Evolutionary conservation across 2,888 invertebrate genomes (phyloP).

Genomic region (Steinernema carpocapsae): DNA sequence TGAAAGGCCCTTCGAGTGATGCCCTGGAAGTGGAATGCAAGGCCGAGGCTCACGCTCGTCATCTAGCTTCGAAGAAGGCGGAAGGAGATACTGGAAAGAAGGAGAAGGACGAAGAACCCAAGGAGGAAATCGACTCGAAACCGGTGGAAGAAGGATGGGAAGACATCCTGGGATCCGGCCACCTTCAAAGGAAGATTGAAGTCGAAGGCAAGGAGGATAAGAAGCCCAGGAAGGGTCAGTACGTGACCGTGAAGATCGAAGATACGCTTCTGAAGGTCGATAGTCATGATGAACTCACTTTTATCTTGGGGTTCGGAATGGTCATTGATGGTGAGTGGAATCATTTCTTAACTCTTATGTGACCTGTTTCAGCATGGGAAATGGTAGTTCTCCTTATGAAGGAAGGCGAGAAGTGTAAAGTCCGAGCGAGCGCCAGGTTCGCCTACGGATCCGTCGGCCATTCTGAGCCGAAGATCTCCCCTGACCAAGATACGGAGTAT

Average conservation of each 20-base stretch:
- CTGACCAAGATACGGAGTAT: slow-evolving; percentile 44
- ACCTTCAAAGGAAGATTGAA: slow-evolving; percentile 33
- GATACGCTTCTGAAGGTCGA: slow-evolving; percentile 41
- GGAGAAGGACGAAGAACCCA: slow-evolving; percentile 40
- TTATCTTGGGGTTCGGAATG: slow-evolving; percentile 46
- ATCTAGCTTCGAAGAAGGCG: slow-evolving; percentile 24
- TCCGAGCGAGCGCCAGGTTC: slow-evolving; percentile 41
- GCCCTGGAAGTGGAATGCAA: slow-evolving; percentile 37
- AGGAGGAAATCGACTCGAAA: slow-evolving; percentile 43
- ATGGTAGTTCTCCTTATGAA: slow-evolving; percentile 46
- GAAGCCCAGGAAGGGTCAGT: slow-evolving; percentile 42
- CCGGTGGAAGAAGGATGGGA: slow-evolving; percentile 35
- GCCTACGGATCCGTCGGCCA: slow-evolving; percentile 44
- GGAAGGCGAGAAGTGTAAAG: slow-evolving; percentile 43
- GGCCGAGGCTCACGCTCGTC: background rate
- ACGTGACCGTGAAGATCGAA: slow-evolving; percentile 43
- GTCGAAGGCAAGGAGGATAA: slow-evolving; percentile 11
- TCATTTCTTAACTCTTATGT: slow-evolving; percentile 15
- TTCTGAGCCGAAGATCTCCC: slow-evolving; percentile 35
- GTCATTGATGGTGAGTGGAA: slow-evolving; percentile 48
- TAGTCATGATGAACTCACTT: slow-evolving; percentile 37
- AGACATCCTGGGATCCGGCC: slow-evolving; percentile 36
- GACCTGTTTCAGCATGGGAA: slow-evolving; percentile 47
- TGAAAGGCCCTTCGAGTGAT: slow-evolving; percentile 39
- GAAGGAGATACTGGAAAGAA: slow-evolving; percentile 39